Evolutionary conservation across 2,113 vertebrate genomes (phyloP), one percentile per base, ranked within the genome.

Genomic region (Hymenochirus boettgeri): DNA sequence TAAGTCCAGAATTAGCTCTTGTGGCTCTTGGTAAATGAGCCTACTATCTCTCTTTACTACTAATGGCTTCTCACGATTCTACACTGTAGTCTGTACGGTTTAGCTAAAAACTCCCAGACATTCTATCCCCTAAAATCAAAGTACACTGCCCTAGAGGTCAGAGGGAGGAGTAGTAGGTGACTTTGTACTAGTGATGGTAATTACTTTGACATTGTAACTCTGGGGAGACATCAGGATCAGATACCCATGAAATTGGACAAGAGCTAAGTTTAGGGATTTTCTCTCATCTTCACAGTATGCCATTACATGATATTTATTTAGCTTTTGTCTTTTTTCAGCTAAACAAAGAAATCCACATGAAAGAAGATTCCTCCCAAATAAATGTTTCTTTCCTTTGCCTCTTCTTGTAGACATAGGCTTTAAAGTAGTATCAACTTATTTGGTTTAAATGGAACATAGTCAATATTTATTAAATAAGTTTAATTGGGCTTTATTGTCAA

Each of bases 41-140:
- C n/a, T n/a, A n/a, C n/a, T n/a, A n/a, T n/a, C n/a, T n/a, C n/a
- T n/a, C n/a, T n/a, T n/a, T n/a, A n/a, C n/a, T n/a, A n/a, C n/a
- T n/a, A n/a, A n/a, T n/a, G 60, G 23, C 35, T 69, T 69, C 65
- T 69, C 65, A 69, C 65, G 48, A 57, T 42, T 69, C 65, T 60
- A 45, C 31, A 27, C 7, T 42, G 51, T 31, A 27, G 22, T 10
- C 29, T 29, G 7, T 13, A 67, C 22, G 7, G 47, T 35, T 46
- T 6, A 35, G 27, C 19, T 33, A 9, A 37, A 62, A 52, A 26
- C 6, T 45, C 23, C 52, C 26, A 45, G 64, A 53, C 53, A 59
- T 67, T 52, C 56, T 26, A 59, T 69, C 47, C 23, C 7, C 56
- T 12, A 29, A 59, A 27, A 53, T 52, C 51, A 65, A 51, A 13